A percentile compares a stretch with the other conserved stretches of the same genome.
These are phyloP conservation scores for Xestia ashworthii DNA, from an alignment of 2,888 invertebrate species.

Conservation along the genomic window DNA sequence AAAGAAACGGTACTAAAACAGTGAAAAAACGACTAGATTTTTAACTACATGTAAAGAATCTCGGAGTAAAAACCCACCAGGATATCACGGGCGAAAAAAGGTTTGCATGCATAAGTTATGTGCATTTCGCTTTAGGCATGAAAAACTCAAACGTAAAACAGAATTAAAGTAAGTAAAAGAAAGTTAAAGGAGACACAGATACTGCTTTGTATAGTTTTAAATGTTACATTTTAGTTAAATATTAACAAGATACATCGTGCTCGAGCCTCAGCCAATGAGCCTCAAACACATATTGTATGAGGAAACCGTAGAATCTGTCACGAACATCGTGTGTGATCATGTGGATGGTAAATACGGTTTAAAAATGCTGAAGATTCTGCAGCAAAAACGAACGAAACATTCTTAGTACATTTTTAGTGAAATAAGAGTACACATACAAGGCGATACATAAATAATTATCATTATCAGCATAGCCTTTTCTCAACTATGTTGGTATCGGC, in stretches of 20 bases:
- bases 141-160: constrained; percentile 27
- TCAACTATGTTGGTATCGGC: neutral
- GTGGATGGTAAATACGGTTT: neutral
- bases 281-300: constrained; percentile 43
- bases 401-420: neutral
- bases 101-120: constrained; percentile 46
- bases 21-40: neutral
- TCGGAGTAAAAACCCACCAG: constrained; percentile 7
- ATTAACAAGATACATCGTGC: constrained; percentile 43
- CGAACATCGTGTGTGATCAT: constrained; percentile 26
- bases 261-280: constrained; percentile 30
- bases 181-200: neutral
- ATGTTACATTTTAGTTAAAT: constrained; percentile 34
- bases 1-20: neutral
- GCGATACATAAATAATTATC: too few relatives aligned
- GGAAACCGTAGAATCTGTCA: constrained; percentile 24
- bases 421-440: neutral
- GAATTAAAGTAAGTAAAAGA: neutral
- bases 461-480: neutral
- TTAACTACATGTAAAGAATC: neutral
- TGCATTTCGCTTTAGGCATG: constrained; percentile 12
- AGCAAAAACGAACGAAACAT: neutral
- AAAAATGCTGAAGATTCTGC: neutral
- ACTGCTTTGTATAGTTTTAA: constrained; percentile 28
- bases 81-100: constrained; percentile 18